Evolutionary conservation across 2,113 vertebrate species (phyloP), one percentile per base, ranked within the genome.

Genomic region (Myotis lucifugus): DNA sequence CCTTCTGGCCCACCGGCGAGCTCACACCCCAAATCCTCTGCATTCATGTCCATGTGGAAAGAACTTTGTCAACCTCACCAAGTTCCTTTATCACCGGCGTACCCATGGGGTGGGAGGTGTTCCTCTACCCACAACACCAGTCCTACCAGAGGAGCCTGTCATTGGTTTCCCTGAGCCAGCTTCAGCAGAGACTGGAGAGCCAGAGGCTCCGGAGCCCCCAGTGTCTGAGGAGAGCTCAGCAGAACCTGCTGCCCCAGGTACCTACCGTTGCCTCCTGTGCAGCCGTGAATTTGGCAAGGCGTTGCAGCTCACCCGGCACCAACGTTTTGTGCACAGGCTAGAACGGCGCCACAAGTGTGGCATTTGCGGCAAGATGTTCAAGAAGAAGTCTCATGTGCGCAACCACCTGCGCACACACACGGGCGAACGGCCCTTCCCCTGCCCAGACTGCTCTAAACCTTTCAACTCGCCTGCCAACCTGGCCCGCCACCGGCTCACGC

Each of bases 31-130:
- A 59, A 99, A 99, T 77, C 99, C 99, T 4, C 98, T 99, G 40
- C 99, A 99, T 92, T 98, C 98, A 1, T 99, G 99, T 97, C 98
- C 99, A 2, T 99, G 99, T 5, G 99, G 99, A 6, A 99, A 99
- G 93, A 98, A 99, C 87, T 99, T 99, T 89, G 98, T 99, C 48
- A 99, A 99, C 97, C 99, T 99, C 91, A 99, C 99, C 5, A 99
- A 99, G 74, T 99, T 99, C 97, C 99, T 99, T 8, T 99, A 99
- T 97, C 99, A 99, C 90, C 99, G 99, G 50, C 99, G 99, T 83
- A 99, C 99, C 46, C 99, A 99, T 72, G 97, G 98, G 2, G 97
- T 87, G 0, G 97, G 97, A 73, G 97, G 97, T 14, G 91, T 97
- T 48, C 96, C 90, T 82, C 40, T 96, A 83, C 82, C 96, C 32